Conservation (phyloP, 2,888 invertebrate genomes). For the Alloscopus bannaensis region DNA sequence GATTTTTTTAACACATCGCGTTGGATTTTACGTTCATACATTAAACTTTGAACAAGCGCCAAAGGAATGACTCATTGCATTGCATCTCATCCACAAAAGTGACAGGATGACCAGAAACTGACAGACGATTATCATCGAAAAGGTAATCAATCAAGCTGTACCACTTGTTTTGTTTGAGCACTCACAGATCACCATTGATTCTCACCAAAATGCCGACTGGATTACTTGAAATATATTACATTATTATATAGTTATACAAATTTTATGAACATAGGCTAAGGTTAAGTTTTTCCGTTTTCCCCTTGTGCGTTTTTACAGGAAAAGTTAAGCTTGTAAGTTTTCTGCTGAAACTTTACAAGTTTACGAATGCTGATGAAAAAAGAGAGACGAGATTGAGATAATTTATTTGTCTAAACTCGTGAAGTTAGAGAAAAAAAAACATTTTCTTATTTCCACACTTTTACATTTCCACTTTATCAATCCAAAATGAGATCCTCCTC, state of each 20-base stretch:
- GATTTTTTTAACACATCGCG: too few species aligned
- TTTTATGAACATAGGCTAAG: constrained; percentile 36
- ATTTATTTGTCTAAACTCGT: constrained; percentile 1
- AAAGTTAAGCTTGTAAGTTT: constrained; percentile 40
- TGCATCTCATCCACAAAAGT: too few species aligned
- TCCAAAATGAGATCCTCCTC: not conserved
- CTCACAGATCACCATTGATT: constrained; percentile 24
- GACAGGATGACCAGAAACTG: too few species aligned
- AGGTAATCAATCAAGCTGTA: constrained; percentile 29
- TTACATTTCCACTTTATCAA: constrained; percentile 6
- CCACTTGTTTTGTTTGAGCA: constrained; percentile 40
- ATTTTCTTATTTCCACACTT: not conserved
- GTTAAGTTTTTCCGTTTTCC: constrained; percentile 46
- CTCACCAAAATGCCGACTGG: constrained; percentile 37
- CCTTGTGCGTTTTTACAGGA: constrained; percentile 45
- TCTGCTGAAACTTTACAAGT: constrained; percentile 32
- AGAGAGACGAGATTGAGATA: constrained; percentile 14
- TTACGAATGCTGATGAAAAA: constrained; percentile 16
- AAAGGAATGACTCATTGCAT: too few species aligned
- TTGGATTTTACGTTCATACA: too few species aligned
- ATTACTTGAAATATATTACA: constrained; percentile 6
- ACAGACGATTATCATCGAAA: constrained; percentile 34
- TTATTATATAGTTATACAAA: constrained; percentile 7
- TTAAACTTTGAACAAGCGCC: too few species aligned
- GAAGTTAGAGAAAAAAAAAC: not conserved